Evolutionary conservation across 2,113 vertebrate species (phyloP), one percentile per base, ranked within the genome.

Genomic region (Sinocyclocheilus grahami): DNA sequence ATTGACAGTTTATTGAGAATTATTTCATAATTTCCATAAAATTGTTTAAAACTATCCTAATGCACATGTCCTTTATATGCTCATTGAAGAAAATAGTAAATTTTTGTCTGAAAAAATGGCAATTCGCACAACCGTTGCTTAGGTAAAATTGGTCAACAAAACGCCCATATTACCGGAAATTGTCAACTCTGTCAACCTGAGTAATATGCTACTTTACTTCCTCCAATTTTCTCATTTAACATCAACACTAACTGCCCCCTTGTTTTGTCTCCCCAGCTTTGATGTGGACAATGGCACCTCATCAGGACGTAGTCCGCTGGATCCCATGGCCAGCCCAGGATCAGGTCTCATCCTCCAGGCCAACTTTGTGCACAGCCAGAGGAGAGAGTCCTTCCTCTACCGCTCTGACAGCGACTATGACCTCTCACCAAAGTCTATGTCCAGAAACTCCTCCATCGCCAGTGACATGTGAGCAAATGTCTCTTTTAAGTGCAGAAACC

Each of bases 271-370:
- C 53, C 87, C 9, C 93, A 99, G 98, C 93, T 99, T 99, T 12
- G 98, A 99, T 87, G 98, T 99, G 95, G 98, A 99, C 96, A 99
- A 99, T 97, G 98, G 98, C 92, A 97, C 97, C 10, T 96, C 98
- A 90, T 96, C 97, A 4, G 98, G 97, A 93, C 96, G 97, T 95
- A 99, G 98, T 96, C 98, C 98, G 88, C 94, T 99, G 96, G 98
- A 99, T 94, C 97, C 98, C 55, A 98, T 99, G 97, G 97, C 96
- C 72, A 99, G 98, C 91, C 98, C 98, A 20, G 98, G 98, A 69
- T 99, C 98, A 76, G 98, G 98, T 91, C 96, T 99, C 89, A 96
- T 99, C 93, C 96, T 99, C 89, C 98, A 99, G 95, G 97, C 97
- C 95, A 99, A 99, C 90, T 98, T 99, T 90, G 97, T 97, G 88